Evolutionary conservation across 2,113 vertebrate species (phyloP), one percentile per base, ranked within the genome.

Genomic region (Perca schrenkii): DNA sequence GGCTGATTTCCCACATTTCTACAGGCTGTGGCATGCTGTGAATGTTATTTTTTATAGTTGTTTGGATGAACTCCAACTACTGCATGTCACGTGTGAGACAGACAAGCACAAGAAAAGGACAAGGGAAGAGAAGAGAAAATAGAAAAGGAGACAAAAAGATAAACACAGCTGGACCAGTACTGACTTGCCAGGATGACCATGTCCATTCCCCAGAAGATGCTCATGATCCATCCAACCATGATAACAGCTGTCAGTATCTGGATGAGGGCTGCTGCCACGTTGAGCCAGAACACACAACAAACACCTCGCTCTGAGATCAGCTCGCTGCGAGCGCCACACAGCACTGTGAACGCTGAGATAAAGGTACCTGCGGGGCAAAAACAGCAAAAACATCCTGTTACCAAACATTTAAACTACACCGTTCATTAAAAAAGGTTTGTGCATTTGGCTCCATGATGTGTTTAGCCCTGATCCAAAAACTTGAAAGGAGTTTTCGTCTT

Each of bases 181-280:
- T 96, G 94, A 99, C 98, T 99, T 91, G 98, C 98, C 0, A 99
- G 96, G 80, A 99, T 99, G 94, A 99, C 98, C 98, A 99, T 99
- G 94, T 99, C 98, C 98, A 99, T 99, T 56, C 98, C 98, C 98
- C 98, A 99, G 85, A 99, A 99, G 95, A 99, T 99, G 91, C 98
- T 99, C 98, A 99, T 99, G 94, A 99, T 98, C 98, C 98, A 99
- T 69, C 98, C 98, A 66, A 99, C 98, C 97, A 99, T 99, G 88
- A 99, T 97, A 0, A 99, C 96, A 1, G 98, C 98, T 0, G 98
- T 99, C 86, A 98, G 95, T 80, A 99, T 96, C 95, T 99, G 98
- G 92, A 99, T 98, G 86, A 99, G 94, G 13, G 98, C 98, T 0
- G 98, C 98, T 0, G 98, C 98, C 8, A 99, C 95, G 90, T 99